These are phyloP conservation scores for Platysternon megacephalum DNA, from an alignment of 2,113 vertebrate species.

Conservation along the genomic window DNA sequence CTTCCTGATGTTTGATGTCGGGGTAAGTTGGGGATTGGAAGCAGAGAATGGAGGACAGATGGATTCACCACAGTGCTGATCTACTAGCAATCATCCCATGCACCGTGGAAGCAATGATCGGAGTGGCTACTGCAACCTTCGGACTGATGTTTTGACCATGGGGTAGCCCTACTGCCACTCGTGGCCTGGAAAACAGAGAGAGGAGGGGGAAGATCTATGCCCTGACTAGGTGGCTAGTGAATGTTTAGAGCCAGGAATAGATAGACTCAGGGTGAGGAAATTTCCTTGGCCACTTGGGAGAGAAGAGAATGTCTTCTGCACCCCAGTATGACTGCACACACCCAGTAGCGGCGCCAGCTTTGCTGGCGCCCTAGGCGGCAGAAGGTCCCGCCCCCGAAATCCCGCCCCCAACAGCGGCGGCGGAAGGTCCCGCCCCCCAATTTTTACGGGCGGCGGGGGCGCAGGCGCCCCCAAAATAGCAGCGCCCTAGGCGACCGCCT, in stretches of 20 bases:
- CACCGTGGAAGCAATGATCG: not conserved
- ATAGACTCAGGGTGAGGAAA: not conserved
- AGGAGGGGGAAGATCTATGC: too few species aligned
- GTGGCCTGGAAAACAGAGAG: not conserved
- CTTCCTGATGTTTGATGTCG: not conserved
- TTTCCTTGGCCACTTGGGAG: not conserved
- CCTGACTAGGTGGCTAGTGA: not conserved
- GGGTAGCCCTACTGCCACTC: not conserved
- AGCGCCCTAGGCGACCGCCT: too few species aligned
- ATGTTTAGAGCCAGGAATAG: not conserved
- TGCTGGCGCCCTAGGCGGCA: too few species aligned
- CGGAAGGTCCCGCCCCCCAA: too few species aligned
- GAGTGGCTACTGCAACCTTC: not conserved
- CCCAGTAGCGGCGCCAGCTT: too few species aligned
- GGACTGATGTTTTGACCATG: not conserved
- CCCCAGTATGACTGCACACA: accelerated
- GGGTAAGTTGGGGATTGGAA: not conserved
- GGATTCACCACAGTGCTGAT: not conserved
- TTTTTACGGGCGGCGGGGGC: too few species aligned
- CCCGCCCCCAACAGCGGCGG: too few species aligned
- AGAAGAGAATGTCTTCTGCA: not conserved
- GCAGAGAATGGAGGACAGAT: not conserved
- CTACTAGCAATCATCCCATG: not conserved
- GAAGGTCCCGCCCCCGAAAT: too few species aligned
- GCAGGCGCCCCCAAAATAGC: too few species aligned